Evolutionary conservation across 2,888 invertebrate genomes (phyloP), one percentile per base, ranked within the genome.

Genomic region (Melinaea menophilus): DNA sequence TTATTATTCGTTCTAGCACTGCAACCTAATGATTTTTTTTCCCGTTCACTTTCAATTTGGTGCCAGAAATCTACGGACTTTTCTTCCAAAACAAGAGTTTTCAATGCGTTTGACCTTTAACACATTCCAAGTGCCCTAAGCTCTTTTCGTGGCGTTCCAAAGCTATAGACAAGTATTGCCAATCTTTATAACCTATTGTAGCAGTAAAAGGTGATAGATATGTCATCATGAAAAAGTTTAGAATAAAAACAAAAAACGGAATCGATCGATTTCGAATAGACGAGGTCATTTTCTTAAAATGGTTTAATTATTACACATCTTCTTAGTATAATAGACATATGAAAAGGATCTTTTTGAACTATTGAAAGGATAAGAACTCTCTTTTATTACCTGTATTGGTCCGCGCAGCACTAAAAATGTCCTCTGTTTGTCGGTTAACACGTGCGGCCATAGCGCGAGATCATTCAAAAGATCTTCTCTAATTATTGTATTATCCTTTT

Each of bases 281-380:
- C 63, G 37, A 69, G 22, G 66, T 65, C 69, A 63, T 59, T 61
- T 63, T 69, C 66, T 63, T 65, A 55, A 63, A 68, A 68, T 55
- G 58, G 61, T 68, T 57, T 62, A 54, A 48, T 62, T 55, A 57
- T 62, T 51, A 31, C 2, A 57, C 51, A 62, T 57, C n/a, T 22
- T 22, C 22, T 22, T 22, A 22, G 22, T 22, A 51, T 59, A 62
- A 61, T 59, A 65, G 13, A 13, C 57, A 67, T 67, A 61, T 61
- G 65, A 67, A 63, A 37, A 37, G 37, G 37, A 37, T 37, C 37
- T 37, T 54, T 67, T 64, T 41, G 62, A 62, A 64, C 62, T n/a
- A 65, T 65, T 55, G 11, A 13, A 57, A 62, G 62, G 57, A 62
- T 62, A 62, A 33, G 51, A 57, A 62, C 57, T 57, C 60, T 37